Percentiles rank a stretch among this genome's conserved stretches.
phyloP scores from a whole-genome alignment of 35 echinoderm and acorn worm genomes.

The Lytechinus pictus region DNA sequence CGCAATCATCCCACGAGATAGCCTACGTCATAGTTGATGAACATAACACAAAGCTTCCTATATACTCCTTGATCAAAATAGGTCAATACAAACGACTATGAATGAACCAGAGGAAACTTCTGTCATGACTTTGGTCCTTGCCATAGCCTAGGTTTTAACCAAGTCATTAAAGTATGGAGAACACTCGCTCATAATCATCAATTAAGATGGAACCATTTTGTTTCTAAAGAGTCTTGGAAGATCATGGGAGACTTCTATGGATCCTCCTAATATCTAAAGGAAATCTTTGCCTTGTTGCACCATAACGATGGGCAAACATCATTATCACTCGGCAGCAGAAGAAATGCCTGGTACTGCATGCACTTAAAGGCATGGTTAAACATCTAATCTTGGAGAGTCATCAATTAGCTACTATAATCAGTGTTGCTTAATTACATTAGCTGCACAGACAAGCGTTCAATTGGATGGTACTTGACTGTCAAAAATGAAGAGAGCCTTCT shows the following conservation, averaged over 20 bases:
- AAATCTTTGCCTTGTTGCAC: not conserved
- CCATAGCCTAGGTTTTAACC: not conserved
- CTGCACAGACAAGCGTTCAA: not conserved
- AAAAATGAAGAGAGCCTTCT: not conserved
- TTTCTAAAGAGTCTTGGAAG: not conserved
- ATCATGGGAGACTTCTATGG: not conserved
- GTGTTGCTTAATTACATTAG: not conserved
- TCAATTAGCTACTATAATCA: not conserved
- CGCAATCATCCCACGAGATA: not conserved
- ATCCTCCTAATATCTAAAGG: not conserved
- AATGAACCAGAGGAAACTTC: not conserved
- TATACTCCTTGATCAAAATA: not conserved
- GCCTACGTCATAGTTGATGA: not conserved
- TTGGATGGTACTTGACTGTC: not conserved
- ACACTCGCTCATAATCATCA: not conserved
- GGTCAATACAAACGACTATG: not conserved
- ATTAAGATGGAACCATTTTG: not conserved
- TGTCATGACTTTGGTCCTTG: not conserved
- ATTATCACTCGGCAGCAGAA: not conserved
- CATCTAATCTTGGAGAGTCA: constrained; percentile 3
- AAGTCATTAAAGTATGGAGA: not conserved
- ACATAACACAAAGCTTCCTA: not conserved
- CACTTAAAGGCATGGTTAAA: not conserved
- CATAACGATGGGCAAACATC: not conserved
- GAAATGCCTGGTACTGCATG: not conserved